Evolutionary conservation across 2,113 vertebrate genomes (phyloP), one percentile per base, ranked within the genome.

Genomic region (Cavia aperea): DNA sequence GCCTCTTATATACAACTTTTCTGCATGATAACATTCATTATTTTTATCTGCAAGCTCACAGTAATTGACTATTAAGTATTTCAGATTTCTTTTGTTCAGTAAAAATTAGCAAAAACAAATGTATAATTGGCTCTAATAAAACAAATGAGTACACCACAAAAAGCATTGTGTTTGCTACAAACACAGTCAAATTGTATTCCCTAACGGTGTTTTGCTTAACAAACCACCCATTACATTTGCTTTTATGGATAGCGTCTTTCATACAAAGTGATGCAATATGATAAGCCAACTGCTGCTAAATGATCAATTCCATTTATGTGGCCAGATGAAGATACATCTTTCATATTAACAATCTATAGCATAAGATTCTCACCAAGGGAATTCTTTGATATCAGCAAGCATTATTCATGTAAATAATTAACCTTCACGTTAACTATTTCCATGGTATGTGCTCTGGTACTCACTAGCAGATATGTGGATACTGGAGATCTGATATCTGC

Each of bases 41-140:
- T 94, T 97, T 95, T 96, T 96, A 95, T 95, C 94, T 96, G 62
- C 72, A 62, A 72, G 4, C 73, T 96, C 78, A 94, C 68, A 95
- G 92, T 95, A 96, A 95, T 93, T 91, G 88, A 93, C 91, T 89
- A 92, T 89, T 95, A 96, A 96, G 87, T 86, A 95, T 88, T 91
- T 91, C 72, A 88, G 43, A 94, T 92, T 89, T 90, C 93, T 96
- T 97, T 95, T 94, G 85, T 96, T 92, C 65, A 95, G 87, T 91
- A 86, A 96, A 96, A 95, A 93, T 89, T 85, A 94, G 77, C 66
- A 94, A 96, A 96, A 94, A 93, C 81, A 93, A 95, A 95, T 94
- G 60, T 54, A 84, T 91, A 96, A 96, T 77, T 95, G 92, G 51
- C 70, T 96, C 95, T 96, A 95, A 94, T 93, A 95, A 97, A 96